A percentile compares a stretch with the other conserved stretches of the same genome.
These are phyloP conservation scores for Hypolimnas misippus DNA, from an alignment of 2,888 invertebrate genomes.

Conservation along the genomic window DNA sequence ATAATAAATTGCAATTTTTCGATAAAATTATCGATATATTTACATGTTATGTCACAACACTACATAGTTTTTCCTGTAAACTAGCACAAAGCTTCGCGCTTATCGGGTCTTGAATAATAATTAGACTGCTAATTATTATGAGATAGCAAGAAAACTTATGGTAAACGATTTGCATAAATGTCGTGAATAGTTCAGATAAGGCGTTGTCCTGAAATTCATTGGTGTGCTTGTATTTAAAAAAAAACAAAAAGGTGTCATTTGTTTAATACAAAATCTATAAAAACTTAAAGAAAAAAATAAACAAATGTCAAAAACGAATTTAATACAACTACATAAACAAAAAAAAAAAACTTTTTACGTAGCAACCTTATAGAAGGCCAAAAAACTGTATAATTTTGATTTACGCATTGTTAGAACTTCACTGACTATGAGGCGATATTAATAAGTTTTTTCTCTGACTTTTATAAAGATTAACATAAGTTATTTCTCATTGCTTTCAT, in stretches of 20 bases:
- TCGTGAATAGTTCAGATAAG: conserved; percentile 30
- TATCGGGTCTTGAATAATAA: conserved; percentile 30
- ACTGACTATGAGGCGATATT: too few relatives aligned
- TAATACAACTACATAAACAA: too few relatives aligned
- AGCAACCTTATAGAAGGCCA: too few relatives aligned
- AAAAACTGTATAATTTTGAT: too few relatives aligned
- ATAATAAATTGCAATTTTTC: background rate
- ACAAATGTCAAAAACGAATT: too few relatives aligned
- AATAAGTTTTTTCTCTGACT: too few relatives aligned
- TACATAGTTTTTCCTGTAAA: conserved; percentile 12
- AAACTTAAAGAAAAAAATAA: background rate
- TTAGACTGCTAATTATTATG: conserved; percentile 31
- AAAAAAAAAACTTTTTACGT: too few relatives aligned
- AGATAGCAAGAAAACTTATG: conserved; percentile 30
- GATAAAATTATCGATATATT: background rate
- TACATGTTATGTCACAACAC: conserved; percentile 3
- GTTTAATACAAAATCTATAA: background rate
- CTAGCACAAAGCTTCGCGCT: conserved; percentile 18
- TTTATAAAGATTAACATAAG: too few relatives aligned
- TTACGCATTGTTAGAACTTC: too few relatives aligned
- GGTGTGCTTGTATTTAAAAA: background rate
- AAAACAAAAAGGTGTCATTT: background rate
- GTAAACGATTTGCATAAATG: conserved; percentile 27
- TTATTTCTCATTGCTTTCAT: too few relatives aligned
- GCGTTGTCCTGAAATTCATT: background rate